Conservation (phyloP, 35 echinoderm and acorn worm species). For the Heliocidaris tuberculata region DNA sequence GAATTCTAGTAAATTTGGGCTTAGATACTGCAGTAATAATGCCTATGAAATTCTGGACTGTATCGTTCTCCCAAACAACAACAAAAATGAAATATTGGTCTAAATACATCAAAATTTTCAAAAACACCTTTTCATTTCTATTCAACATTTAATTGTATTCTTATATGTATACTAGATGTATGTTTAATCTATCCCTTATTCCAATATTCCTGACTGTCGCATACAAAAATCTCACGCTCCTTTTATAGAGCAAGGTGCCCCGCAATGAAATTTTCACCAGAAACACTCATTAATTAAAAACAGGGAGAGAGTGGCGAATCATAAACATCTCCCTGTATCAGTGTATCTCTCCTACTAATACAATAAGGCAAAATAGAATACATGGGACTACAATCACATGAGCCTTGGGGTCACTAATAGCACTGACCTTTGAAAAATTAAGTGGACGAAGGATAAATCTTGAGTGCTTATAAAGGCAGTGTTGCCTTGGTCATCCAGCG, state of each 20-base stretch:
- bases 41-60: no score
- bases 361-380: neutral
- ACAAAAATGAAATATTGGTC: no score
- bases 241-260: neutral
- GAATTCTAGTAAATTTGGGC: no score
- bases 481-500: neutral
- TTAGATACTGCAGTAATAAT: no score
- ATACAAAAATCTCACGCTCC: neutral
- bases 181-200: no score
- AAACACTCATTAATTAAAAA: neutral
- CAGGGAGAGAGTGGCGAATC: neutral
- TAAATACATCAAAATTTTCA: no score
- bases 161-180: no score
- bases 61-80: no score
- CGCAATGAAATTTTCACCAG: neutral
- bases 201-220: neutral
- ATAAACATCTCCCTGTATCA: neutral
- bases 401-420: neutral
- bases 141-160: no score
- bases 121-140: no score
- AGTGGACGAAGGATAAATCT: neutral
- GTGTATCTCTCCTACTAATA: neutral
- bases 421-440: slow-evolving; percentile 12
- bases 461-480: neutral
- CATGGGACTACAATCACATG: neutral